These are phyloP conservation scores for Sycophila texana DNA, from an alignment of 2,888 invertebrate genomes.

Conservation along the genomic window DNA sequence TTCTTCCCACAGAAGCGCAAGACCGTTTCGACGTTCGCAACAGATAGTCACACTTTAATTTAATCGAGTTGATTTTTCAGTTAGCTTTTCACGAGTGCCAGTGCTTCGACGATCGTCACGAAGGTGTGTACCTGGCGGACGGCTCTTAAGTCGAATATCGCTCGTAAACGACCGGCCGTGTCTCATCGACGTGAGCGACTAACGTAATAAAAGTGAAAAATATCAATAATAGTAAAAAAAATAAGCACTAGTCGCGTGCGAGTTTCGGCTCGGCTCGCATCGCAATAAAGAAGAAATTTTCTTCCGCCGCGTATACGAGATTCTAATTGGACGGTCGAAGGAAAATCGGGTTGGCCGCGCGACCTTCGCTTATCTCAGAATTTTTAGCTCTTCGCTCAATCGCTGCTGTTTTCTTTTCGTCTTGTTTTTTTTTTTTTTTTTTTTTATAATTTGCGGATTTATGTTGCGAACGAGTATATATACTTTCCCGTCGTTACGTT, in stretches of 20 bases:
- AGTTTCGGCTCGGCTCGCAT: background rate
- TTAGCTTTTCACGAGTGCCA: constrained; percentile 57
- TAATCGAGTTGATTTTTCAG: constrained; percentile 16
- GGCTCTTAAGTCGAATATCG: constrained; percentile 41
- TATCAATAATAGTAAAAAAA: too few species aligned
- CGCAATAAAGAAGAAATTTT: background rate
- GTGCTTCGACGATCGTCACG: constrained; percentile 51
- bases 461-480: background rate
- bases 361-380: background rate
- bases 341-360: background rate
- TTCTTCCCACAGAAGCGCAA: constrained; percentile 16
- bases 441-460: background rate
- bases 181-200: background rate
- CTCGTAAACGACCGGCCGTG: background rate
- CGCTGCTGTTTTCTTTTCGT: background rate
- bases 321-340: background rate
- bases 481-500: background rate
- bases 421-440: background rate
- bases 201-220: constrained; percentile 22
- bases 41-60: constrained; percentile 13
- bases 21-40: background rate
- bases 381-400: background rate
- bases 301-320: background rate
- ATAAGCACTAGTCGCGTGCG: constrained; percentile 27
- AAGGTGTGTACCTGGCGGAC: constrained; percentile 50